phyloP scores from a whole-genome alignment of 2,797 vertebrate genomes.

The Tinamus major region DNA sequence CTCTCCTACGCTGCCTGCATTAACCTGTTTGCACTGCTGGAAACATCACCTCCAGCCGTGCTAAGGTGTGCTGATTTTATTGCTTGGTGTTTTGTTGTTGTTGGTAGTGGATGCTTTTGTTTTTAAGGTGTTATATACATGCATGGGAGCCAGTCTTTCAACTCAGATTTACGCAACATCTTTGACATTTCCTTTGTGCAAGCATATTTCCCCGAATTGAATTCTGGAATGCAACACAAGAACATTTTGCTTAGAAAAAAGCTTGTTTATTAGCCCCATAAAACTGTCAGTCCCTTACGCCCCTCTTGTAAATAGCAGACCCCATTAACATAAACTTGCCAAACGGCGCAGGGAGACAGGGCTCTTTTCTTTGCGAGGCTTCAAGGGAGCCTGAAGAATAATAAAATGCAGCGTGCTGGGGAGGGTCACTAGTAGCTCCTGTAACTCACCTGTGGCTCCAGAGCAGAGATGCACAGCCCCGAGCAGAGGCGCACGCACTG shows the following conservation, averaged over 20 bases:
- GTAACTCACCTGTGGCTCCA: slow-evolving; percentile 21
- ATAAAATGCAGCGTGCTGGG: background rate
- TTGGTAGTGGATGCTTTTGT: background rate
- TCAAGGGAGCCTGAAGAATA: slow-evolving; percentile 9
- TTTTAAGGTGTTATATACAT: slow-evolving; percentile 16
- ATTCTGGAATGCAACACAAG: slow-evolving; percentile 70
- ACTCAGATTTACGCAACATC: slow-evolving; percentile 61
- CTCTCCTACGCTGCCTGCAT: slow-evolving; percentile 19
- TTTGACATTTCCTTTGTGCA: slow-evolving; percentile 44
- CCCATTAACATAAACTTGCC: slow-evolving; percentile 67
- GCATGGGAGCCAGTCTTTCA: slow-evolving; percentile 18
- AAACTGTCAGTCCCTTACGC: slow-evolving; percentile 68
- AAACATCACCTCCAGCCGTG: slow-evolving; percentile 6
- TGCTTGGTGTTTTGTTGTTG: too few relatives aligned
- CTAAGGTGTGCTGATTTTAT: slow-evolving; percentile 26
- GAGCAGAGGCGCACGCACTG: background rate
- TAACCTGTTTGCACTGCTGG: slow-evolving; percentile 5
- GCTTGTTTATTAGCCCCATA: slow-evolving; percentile 73
- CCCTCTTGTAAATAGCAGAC: slow-evolving; percentile 70
- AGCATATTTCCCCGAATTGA: slow-evolving; percentile 34
- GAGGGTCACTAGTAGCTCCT: slow-evolving; percentile 23
- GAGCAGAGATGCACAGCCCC: slow-evolving; percentile 34
- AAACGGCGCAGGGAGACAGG: background rate
- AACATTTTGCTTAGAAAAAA: slow-evolving; percentile 68
- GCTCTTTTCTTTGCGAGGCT: slow-evolving; percentile 27